Percentiles rank a stretch among this genome's conserved stretches.
phyloP scores from a whole-genome alignment of 1,140 invertebrate genomes.

The Nephotettix cincticeps region DNA sequence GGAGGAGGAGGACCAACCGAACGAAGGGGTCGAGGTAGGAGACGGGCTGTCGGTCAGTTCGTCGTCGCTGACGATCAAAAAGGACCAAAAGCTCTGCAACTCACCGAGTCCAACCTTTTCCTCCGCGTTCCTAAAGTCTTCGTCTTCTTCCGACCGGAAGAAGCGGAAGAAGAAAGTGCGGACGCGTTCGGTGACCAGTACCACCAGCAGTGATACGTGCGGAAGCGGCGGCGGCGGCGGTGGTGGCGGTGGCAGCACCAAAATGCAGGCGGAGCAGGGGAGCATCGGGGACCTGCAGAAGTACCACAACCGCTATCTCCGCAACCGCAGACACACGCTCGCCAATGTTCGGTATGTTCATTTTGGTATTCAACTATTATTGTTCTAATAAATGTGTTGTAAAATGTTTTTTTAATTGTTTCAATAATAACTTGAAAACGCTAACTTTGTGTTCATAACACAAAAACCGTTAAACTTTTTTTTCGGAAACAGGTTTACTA shows the following conservation, averaged over 20 bases:
- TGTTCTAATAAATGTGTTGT: no score
- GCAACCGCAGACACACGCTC: slow-evolving; percentile 78
- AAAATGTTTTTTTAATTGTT: no score
- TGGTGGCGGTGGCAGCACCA: slow-evolving; percentile 50
- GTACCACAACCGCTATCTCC: slow-evolving; percentile 78
- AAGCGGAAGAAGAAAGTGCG: slow-evolving; percentile 47
- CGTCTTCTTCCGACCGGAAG: slow-evolving; percentile 17
- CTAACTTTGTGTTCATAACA: no score
- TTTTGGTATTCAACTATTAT: no score
- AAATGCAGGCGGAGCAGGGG: slow-evolving; percentile 86
- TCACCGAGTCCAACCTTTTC: slow-evolving; percentile 24
- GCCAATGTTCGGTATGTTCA: slow-evolving; percentile 81
- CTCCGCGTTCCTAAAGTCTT: slow-evolving; percentile 14
- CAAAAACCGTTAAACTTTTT: no score
- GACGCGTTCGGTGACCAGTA: slow-evolving; percentile 49
- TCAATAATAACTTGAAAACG: no score
- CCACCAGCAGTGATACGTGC: slow-evolving; percentile 43
- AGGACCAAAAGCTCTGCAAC: slow-evolving; percentile 19
- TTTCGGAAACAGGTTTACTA: no score
- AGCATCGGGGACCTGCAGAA: slow-evolving; percentile 83
- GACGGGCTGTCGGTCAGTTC: slow-evolving; percentile 31
- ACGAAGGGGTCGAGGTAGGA: slow-evolving; percentile 1
- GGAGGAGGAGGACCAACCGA: slow-evolving; percentile 51
- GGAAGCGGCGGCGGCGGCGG: slow-evolving; percentile 38
- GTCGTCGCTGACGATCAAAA: slow-evolving; percentile 30